Conservation (phyloP, 2,797 vertebrate genomes). For the Carapus acus region DNA sequence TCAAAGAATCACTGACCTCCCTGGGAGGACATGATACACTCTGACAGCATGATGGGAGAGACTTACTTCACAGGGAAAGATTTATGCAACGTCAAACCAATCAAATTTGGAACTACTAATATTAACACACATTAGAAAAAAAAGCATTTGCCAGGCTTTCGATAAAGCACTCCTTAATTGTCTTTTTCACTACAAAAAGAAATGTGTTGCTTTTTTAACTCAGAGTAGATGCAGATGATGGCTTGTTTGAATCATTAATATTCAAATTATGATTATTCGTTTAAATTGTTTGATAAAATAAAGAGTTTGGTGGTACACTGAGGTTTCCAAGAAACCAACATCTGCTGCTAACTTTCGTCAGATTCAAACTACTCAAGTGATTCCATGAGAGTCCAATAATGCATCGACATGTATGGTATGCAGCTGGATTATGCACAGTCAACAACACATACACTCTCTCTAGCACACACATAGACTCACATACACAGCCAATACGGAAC, state of each 20-base stretch:
- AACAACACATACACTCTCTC: slow-evolving; percentile 16
- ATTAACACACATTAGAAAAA: too few relatives aligned
- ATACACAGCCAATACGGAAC: slow-evolving; percentile 35
- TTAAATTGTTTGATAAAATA: background rate
- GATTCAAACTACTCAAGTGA: slow-evolving; percentile 13
- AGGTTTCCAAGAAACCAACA: slow-evolving; percentile 19
- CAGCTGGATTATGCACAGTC: slow-evolving; percentile 39
- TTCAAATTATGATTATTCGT: background rate
- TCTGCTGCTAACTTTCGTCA: slow-evolving; percentile 4
- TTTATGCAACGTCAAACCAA: background rate
- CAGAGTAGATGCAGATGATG: background rate
- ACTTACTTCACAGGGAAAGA: background rate
- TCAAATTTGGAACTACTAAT: too few relatives aligned
- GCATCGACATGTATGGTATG: slow-evolving; percentile 59
- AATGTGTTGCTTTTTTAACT: background rate
- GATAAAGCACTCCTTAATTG: slow-evolving; percentile 1
- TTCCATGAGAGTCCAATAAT: slow-evolving; percentile 31
- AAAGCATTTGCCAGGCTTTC: background rate
- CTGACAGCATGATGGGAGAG: background rate
- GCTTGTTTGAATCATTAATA: background rate
- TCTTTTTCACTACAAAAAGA: background rate
- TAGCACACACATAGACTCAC: slow-evolving; percentile 37
- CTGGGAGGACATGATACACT: background rate
- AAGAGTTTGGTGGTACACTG: slow-evolving; percentile 7
- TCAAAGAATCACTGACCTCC: background rate